phyloP scores from a whole-genome alignment of 2,797 vertebrate genomes.

The Xerus rutilus region DNA sequence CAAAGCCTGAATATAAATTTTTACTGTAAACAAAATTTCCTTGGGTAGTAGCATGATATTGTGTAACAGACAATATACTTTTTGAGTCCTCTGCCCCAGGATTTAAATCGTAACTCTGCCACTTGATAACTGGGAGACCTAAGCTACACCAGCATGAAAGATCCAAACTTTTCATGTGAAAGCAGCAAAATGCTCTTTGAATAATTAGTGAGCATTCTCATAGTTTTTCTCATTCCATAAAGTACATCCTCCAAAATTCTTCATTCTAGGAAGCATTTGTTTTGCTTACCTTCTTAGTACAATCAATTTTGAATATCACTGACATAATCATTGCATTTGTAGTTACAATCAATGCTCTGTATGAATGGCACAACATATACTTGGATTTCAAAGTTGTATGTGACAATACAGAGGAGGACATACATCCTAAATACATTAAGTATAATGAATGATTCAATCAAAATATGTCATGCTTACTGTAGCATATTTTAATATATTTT shows the following conservation, averaged over 20 bases:
- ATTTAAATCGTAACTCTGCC: background rate
- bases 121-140: background rate
- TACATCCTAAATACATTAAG: background rate
- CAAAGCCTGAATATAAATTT: background rate
- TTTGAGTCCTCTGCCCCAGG: background rate
- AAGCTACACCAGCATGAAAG: background rate
- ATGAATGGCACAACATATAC: background rate
- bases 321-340: background rate
- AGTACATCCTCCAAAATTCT: background rate
- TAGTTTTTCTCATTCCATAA: background rate
- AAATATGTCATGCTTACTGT: background rate
- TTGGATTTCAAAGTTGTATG: background rate
- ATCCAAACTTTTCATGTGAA: background rate
- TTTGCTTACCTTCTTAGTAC: background rate
- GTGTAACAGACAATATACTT: background rate
- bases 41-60: background rate
- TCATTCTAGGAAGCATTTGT: background rate
- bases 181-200: background rate
- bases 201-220: background rate
- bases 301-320: background rate
- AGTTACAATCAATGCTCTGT: background rate
- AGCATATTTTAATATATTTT: slow-evolving; percentile 16
- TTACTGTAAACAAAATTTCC: background rate
- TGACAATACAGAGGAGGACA: background rate
- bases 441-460: background rate